Conservation (phyloP, 2,888 invertebrate species). For the Cotesia congregata region DNA sequence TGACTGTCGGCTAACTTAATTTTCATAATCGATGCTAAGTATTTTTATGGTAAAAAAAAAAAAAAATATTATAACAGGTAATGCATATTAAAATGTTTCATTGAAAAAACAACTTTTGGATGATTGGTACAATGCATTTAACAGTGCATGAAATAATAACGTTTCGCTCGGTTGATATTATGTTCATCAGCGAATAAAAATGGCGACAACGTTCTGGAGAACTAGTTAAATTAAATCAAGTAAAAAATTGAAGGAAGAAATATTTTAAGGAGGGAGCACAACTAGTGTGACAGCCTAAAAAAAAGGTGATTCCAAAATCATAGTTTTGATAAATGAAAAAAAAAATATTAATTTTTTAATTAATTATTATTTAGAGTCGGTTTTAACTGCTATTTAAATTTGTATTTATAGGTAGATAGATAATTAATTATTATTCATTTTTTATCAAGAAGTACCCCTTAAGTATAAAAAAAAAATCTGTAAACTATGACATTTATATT, state of each 20-base stretch:
- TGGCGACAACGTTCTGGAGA: slow-evolving; percentile 47
- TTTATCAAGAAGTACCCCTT: no score
- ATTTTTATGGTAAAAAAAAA: no score
- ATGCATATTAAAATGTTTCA: background rate
- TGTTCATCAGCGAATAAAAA: slow-evolving; percentile 50
- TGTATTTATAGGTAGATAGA: no score
- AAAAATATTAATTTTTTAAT: no score
- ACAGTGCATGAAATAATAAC: slow-evolving; percentile 46
- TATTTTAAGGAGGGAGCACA: no score
- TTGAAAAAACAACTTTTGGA: slow-evolving; percentile 9
- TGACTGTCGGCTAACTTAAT: no score
- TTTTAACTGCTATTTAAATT: no score
- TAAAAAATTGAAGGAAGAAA: slow-evolving; percentile 26
- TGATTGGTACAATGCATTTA: slow-evolving; percentile 17
- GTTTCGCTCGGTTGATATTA: slow-evolving; percentile 50
- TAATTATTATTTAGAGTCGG: no score
- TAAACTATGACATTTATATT: slow-evolving; percentile 20
- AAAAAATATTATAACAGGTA: no score
- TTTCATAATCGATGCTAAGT: no score
- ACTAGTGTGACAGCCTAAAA: no score
- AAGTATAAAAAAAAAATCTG: background rate
- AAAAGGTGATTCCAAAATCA: slow-evolving; percentile 81
- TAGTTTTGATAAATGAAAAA: slow-evolving; percentile 71
- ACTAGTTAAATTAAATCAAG: slow-evolving; percentile 37
- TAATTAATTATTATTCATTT: no score